Evolutionary conservation across 2,888 invertebrate species (phyloP).

Genomic region (Autographa pulchrina): DNA sequence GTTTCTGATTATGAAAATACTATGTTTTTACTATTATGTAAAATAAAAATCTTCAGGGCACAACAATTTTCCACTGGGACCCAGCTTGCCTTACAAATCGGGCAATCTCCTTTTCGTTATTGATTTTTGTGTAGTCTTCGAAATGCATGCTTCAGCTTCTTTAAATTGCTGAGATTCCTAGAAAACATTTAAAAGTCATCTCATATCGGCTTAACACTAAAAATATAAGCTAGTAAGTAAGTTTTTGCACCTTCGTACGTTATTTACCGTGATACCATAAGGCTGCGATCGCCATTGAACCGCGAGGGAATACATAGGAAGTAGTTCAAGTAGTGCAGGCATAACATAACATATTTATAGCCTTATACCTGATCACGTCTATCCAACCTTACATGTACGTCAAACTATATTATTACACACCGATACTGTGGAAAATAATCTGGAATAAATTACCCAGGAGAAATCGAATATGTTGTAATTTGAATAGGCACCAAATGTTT

Average conservation of each 20-base stretch:
- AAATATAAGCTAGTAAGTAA: not conserved
- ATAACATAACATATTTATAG: slow-evolving; percentile 2
- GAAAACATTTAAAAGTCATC: too few species aligned
- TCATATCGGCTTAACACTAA: too few species aligned
- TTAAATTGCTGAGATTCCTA: too few species aligned
- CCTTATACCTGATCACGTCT: not conserved
- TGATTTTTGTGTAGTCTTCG: too few species aligned
- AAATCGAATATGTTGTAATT: not conserved
- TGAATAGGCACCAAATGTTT: not conserved
- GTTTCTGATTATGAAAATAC: too few species aligned
- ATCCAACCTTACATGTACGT: not conserved
- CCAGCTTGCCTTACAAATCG: too few species aligned
- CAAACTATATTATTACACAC: not conserved
- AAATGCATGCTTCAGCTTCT: too few species aligned
- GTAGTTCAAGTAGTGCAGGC: slow-evolving; percentile 1
- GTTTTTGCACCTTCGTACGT: not conserved
- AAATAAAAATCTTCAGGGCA: too few species aligned
- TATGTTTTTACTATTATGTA: too few species aligned
- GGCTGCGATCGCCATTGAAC: slow-evolving; percentile 4
- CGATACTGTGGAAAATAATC: not conserved
- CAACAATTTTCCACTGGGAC: too few species aligned
- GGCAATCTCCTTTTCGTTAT: too few species aligned
- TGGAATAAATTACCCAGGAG: not conserved
- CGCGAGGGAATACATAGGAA: slow-evolving; percentile 7
- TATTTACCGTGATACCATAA: not conserved